Evolutionary conservation across 2,888 invertebrate species (phyloP), one percentile per base, ranked within the genome.

Genomic region (Pterobdella sp.): DNA sequence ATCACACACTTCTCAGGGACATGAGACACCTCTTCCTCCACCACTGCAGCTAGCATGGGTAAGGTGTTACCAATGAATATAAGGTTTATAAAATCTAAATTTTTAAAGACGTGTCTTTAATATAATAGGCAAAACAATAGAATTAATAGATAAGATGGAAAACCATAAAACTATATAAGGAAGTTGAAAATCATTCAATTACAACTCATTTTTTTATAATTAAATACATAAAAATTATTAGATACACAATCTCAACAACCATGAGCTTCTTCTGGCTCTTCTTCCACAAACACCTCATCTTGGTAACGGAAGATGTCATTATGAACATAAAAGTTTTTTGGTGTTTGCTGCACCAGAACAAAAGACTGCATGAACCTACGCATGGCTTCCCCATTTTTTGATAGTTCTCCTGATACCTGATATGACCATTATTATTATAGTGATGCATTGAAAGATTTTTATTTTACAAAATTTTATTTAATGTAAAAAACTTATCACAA

Each of bases 251-350:
- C 7, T 42, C 42, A 42, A 42, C 18, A 7, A 42, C 42, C 42
- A 14, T 7, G 10, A 42, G 42, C 18, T 18, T 42, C 42, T 14
- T 42, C 42, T 14, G 42, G 10, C 7, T 42, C 26, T 52, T 34
- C 36, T 79, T 90, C 90, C 76, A 87, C 85, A 80, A 88, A 88
- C 68, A 88, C 87, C 80, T 88, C 88, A 81, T 88, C 93, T 88
- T 95, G 95, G 85, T 96, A 97, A 77, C 95, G 91, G 86, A 97
- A 97, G 85, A 97, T 96, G 86, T 97, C 96, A 85, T 97, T 97
- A 85, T 94, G 94, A 76, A 97, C 96, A 84, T 96, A 97, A 87
- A 94, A 97, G 86, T 94, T 94, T 87, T 94, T 95, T 75, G 95
- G 94, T 74, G 92, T 91, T 86, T 95, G 94, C 75, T 93, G 83